Evolutionary conservation across 2,797 vertebrate genomes (phyloP), one percentile per base, ranked within the genome.

Genomic region (Toxotes lorentzi): DNA sequence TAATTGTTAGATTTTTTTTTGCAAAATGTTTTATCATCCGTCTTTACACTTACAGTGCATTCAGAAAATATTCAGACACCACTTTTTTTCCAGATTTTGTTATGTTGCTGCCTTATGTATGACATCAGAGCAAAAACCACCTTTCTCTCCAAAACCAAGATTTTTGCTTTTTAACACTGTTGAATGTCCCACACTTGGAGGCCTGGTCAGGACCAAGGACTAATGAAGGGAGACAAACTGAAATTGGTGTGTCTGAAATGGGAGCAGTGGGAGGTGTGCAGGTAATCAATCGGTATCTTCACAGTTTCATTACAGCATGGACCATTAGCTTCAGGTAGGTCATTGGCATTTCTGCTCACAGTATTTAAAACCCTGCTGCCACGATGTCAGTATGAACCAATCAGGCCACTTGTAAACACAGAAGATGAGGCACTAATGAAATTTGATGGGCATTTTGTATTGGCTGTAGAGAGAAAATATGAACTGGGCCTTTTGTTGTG

Each of bases 201-300:
- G 65, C 40, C 67, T 63, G 10, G 67, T 82, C 73, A 58, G 60
- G 58, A 66, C 58, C 73, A 1, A 61, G 35, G 48, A 70, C 59
- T 91, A 89, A 92, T 87, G 82, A 83, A 82, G 67, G 69, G 73
- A 85, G 86, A 92, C 78, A 63, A 81, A 83, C 56, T 35, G 43
- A 79, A 78, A 82, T 77, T 32, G 45, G 76, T 79, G 69, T 57
- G 73, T 85, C 66, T 79, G 74, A 82, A 85, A 80, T 86, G 70
- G 83, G 84, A 85, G 76, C 70, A 70, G 67, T 73, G 68, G 85
- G 60, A 86, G 79, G 76, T 40, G 70, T 71, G 70, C 19, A 30
- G 79, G 35, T 71, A 75, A 64, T 88, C 68, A 81, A 74, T 84
- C 84, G 78, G 78, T 82, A 82, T 79, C 79, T 80, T 69, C 60